Conservation (phyloP, 2,113 vertebrate species). For the Mobula birostris region DNA sequence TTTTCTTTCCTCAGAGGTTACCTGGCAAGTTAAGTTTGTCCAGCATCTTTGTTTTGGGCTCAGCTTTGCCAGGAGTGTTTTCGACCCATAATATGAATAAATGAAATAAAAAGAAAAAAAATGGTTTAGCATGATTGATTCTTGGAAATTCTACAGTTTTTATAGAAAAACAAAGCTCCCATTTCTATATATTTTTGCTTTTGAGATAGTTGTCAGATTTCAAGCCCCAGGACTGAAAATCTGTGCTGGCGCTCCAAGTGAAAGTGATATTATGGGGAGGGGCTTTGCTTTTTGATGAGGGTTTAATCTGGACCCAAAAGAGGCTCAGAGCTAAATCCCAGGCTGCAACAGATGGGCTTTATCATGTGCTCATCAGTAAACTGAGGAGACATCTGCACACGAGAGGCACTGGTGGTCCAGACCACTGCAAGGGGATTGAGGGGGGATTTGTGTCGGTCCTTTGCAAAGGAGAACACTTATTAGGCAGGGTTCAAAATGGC, state of each 20-base stretch:
- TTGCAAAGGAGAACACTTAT: slow-evolving; percentile 34
- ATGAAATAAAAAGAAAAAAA: too few species aligned
- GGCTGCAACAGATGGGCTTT: slow-evolving; percentile 33
- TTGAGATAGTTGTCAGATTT: neutral
- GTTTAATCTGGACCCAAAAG: slow-evolving; percentile 25
- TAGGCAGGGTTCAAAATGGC: slow-evolving; percentile 37
- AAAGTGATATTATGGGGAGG: slow-evolving; percentile 15
- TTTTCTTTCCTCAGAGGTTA: too few species aligned
- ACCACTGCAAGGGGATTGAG: slow-evolving; percentile 19
- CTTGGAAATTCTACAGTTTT: neutral
- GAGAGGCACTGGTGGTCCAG: slow-evolving; percentile 25
- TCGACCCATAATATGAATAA: too few species aligned
- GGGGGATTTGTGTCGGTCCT: slow-evolving; percentile 17
- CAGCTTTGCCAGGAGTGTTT: too few species aligned
- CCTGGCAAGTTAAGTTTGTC: too few species aligned
- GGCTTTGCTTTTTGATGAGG: slow-evolving; percentile 30
- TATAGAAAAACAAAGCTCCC: neutral
- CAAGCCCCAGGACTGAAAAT: neutral
- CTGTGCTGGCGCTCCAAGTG: neutral
- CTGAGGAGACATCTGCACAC: slow-evolving; percentile 27
- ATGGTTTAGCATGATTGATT: neutral
- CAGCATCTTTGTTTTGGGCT: too few species aligned
- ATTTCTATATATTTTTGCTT: neutral
- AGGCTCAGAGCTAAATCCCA: slow-evolving; percentile 2
- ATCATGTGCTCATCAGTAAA: slow-evolving; percentile 34